These are phyloP conservation scores for Drosophila sturtevanti DNA, from an alignment of 1,140 invertebrate genomes.

Conservation along the genomic window DNA sequence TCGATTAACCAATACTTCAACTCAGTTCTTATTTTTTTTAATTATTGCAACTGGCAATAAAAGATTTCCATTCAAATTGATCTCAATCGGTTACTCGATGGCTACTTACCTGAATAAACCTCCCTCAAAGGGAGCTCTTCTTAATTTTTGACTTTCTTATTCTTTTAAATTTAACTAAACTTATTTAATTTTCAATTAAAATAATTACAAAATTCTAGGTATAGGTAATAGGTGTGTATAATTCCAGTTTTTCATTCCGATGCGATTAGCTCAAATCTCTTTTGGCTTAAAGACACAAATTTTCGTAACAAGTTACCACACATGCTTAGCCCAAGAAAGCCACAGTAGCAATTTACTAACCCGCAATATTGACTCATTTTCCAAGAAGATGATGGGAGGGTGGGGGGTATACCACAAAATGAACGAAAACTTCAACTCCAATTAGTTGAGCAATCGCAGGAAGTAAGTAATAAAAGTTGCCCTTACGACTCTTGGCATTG, in stretches of 20 bases:
- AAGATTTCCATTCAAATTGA: no score
- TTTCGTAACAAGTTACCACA: not conserved
- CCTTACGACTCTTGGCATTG: slow-evolving; percentile 3
- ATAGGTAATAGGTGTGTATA: no score
- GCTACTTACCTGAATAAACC: no score
- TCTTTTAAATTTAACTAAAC: not conserved
- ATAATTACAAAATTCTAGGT: no score
- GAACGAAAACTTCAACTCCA: slow-evolving; percentile 57
- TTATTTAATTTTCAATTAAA: no score
- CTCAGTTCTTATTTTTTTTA: no score
- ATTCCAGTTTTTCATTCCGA: not conserved
- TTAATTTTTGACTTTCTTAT: no score
- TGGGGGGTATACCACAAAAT: not conserved
- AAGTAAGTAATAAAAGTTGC: slow-evolving; percentile 56
- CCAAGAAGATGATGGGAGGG: not conserved
- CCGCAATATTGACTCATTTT: not conserved
- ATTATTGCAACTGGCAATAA: no score
- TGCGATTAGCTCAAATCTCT: slow-evolving; percentile 15
- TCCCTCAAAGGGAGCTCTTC: no score
- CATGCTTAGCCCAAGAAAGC: not conserved
- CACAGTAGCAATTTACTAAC: not conserved
- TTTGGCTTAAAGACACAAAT: not conserved
- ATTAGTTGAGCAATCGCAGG: slow-evolving; percentile 64
- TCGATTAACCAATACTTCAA: no score
- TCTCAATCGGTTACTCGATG: no score